Base-by-base conservation (phyloP, 1,140 invertebrate species). In the Brachionus calyciflorus region DNA sequence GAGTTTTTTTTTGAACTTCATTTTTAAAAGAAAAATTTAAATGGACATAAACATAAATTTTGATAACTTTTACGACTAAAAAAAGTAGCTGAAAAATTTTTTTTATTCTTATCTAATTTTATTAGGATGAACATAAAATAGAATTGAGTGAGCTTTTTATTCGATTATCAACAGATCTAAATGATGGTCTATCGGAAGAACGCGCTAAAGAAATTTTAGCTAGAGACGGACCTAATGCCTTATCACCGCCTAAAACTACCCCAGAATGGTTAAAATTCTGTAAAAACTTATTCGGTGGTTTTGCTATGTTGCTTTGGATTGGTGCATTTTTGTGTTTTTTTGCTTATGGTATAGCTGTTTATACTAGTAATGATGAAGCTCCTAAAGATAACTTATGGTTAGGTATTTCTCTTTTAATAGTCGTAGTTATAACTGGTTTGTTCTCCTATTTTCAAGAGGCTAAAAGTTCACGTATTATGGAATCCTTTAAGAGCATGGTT, bases 211-310 rank as follows among this genome's bases (percentile, higher is more conserved):
- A 53, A 24, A n/a, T 68, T 2, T 60, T 78, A 26, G 63, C 19
- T 17, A 19, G 76, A 30, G 78, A 78, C 51, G 78, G 78, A n/a
- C 77, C 69, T 12, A 78, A 78, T 37, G 73, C 60, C 1, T 53
- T 79, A 0, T 44, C 92, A 79, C 94, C 95, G 80, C 95, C 95
- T 77, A 94, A 93, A 88, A 92, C 92, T 81, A 97, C 94, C 30
- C 94, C 94, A 77, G 93, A 96, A 89, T 97, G 94, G 94, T 90
- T 98, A 51, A 98, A 96, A 86, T 98, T 98, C 88, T 93, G 92
- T 87, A 96, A 96, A 88, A 94, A 96, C 86, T 87, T 98, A 69
- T 96, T 98, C 86, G 94, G 94, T 81, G 95, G 96, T 82, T 98
- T 98, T 84, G 92, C 94, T 79, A 88, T 97, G 82, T 87, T 98